Conservation (phyloP, 2,113 vertebrate genomes). For the Sclerurus mexicanus region DNA sequence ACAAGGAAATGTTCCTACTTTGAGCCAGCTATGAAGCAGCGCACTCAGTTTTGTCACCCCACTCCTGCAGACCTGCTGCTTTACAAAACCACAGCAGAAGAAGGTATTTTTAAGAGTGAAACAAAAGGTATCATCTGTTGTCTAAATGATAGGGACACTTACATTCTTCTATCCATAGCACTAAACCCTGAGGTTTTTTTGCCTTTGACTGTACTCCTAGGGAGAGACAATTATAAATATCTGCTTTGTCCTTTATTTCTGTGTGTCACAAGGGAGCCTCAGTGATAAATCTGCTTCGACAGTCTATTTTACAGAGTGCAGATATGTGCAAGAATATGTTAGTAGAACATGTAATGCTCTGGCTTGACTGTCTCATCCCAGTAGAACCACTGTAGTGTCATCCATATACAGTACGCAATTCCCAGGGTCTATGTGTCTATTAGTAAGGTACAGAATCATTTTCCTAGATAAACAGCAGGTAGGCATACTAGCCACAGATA, state of each 20-base stretch:
- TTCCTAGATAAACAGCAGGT: neutral
- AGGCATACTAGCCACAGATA: neutral
- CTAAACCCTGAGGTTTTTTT: neutral
- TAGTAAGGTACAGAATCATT: neutral
- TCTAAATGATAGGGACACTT: neutral
- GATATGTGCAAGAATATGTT: neutral
- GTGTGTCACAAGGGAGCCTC: neutral
- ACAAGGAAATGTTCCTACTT: neutral
- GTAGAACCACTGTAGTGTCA: neutral
- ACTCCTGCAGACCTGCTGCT: neutral
- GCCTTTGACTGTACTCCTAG: neutral
- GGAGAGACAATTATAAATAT: neutral
- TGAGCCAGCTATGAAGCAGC: neutral
- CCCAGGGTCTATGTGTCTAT: neutral
- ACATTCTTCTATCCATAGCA: rapidly evolving
- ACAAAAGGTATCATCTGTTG: constrained; percentile 51
- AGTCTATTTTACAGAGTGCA: neutral
- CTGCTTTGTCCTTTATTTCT: neutral
- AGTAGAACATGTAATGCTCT: neutral
- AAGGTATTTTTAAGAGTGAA: neutral
- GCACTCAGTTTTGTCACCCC: neutral
- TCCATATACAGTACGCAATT: neutral
- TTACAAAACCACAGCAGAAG: neutral
- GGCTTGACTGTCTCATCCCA: neutral
- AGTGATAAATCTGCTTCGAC: neutral